Conservation (phyloP, 2,113 vertebrate genomes). For the Eidolon helvum region DNA sequence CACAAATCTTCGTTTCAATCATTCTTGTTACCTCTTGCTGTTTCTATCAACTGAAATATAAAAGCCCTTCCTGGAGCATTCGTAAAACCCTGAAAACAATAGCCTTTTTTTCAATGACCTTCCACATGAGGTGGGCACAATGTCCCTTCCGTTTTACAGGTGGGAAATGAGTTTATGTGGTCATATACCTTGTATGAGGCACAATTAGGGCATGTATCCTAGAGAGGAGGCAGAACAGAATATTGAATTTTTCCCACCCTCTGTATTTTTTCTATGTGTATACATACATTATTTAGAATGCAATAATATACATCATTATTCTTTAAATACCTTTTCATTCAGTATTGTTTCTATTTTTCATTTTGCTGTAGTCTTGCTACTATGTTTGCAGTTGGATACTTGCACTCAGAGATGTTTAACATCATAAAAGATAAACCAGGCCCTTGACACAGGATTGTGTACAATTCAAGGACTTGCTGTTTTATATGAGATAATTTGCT, state of each 20-base stretch:
- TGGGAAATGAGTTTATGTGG: not conserved
- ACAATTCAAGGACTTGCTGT: not conserved
- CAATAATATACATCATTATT: not conserved
- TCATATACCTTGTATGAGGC: not conserved
- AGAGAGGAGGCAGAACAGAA: not conserved
- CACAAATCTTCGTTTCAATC: not conserved
- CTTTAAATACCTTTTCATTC: slow-evolving; percentile 12
- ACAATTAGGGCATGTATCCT: not conserved
- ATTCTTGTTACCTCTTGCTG: not conserved
- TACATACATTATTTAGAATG: not conserved
- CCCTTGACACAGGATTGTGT: not conserved
- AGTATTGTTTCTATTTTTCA: not conserved
- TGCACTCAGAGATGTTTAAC: not conserved
- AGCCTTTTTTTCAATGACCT: not conserved
- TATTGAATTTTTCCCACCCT: not conserved
- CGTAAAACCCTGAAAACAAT: not conserved
- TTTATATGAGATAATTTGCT: not conserved
- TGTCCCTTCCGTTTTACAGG: not conserved
- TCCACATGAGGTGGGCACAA: not conserved
- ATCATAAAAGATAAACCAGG: not conserved
- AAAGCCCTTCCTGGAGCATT: not conserved
- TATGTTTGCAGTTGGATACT: not conserved
- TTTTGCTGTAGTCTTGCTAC: not conserved
- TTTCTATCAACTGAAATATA: not conserved
- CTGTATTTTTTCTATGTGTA: not conserved